Evolutionary conservation across 2,113 vertebrate species (phyloP), one percentile per base, ranked within the genome.

Genomic region (Cercopithecus mona): DNA sequence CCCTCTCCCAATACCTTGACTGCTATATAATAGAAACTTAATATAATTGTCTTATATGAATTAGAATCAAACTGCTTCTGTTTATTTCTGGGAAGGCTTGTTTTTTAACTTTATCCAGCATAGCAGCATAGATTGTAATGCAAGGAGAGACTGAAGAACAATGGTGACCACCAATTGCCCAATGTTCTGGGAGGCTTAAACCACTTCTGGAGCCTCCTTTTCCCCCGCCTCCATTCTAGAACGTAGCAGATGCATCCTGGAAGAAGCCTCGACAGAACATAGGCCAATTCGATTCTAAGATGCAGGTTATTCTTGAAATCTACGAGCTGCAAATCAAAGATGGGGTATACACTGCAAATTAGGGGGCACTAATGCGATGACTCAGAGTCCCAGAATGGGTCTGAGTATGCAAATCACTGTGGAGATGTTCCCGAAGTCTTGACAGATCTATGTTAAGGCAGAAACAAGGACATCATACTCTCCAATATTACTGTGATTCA

Each of bases 351-450:
- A 92, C 85, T 96, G 97, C 94, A 97, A 98, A 97, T 98, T 97
- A 97, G 94, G 97, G 97, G 97, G 96, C 96, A 96, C 95, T 97
- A 96, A 98, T 97, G 93, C 0, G 94, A 93, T 97, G 96, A 98
- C 82, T 98, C 97, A 97, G 95, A 98, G 92, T 93, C 82, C 94
- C 97, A 97, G 95, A 97, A 97, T 97, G 97, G 96, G 90, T 91
- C 73, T 97, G 96, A 90, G 86, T 82, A 97, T 97, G 94, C 92
- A 96, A 97, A 96, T 97, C 92, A 78, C 96, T 64, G 94, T 90
- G 90, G 94, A 81, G 95, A 96, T 95, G 91, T 97, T 98, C 95
- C 96, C 76, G 81, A 91, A 87, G 88, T 96, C 96, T 94, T 97
- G 96, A 97, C 94, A 98, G 94, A 95, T 96, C 97, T 97, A 93